Conservation (phyloP, 1,140 invertebrate genomes). For the Drosophila guanche region DNA sequence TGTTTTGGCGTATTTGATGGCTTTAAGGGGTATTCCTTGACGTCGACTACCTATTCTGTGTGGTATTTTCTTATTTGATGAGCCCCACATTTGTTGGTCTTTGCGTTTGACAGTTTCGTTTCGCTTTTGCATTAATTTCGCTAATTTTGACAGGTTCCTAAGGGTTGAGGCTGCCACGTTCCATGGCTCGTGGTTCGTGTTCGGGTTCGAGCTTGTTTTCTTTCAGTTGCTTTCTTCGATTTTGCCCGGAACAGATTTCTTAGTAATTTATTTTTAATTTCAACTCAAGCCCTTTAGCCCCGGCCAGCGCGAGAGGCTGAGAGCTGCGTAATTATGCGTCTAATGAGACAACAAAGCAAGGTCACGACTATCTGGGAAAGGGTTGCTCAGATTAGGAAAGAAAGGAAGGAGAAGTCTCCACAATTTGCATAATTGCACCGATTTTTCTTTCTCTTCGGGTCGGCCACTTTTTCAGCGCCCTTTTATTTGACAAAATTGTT, state of each 20-base stretch:
- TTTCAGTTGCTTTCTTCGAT: slow-evolving; percentile 58
- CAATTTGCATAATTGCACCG: slow-evolving; percentile 78
- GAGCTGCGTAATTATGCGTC: slow-evolving; percentile 73
- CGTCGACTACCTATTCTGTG: neutral
- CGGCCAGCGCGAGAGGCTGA: slow-evolving; percentile 34
- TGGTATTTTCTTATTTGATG: neutral
- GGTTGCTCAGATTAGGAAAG: slow-evolving; percentile 46
- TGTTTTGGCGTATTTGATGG: neutral
- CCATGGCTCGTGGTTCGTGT: neutral
- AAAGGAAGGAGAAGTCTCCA: slow-evolving; percentile 47
- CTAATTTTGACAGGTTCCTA: slow-evolving; percentile 72
- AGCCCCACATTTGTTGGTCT: slow-evolving; percentile 22
- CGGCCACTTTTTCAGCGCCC: slow-evolving; percentile 29
- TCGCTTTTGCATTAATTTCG: slow-evolving; percentile 71
- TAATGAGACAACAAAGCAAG: slow-evolving; percentile 82
- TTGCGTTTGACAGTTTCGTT: slow-evolving; percentile 64
- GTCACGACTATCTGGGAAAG: slow-evolving; percentile 38
- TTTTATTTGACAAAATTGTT: slow-evolving; percentile 69
- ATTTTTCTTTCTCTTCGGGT: slow-evolving; percentile 52
- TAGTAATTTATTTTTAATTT: slow-evolving; percentile 81
- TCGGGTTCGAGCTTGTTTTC: slow-evolving; percentile 7
- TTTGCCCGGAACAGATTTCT: slow-evolving; percentile 57
- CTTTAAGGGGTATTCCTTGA: neutral
- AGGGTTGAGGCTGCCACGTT: slow-evolving; percentile 1
- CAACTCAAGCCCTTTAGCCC: slow-evolving; percentile 43